These are phyloP conservation scores for Drosophila tsacasi DNA, from an alignment of 1,140 invertebrate genomes.

Conservation along the genomic window DNA sequence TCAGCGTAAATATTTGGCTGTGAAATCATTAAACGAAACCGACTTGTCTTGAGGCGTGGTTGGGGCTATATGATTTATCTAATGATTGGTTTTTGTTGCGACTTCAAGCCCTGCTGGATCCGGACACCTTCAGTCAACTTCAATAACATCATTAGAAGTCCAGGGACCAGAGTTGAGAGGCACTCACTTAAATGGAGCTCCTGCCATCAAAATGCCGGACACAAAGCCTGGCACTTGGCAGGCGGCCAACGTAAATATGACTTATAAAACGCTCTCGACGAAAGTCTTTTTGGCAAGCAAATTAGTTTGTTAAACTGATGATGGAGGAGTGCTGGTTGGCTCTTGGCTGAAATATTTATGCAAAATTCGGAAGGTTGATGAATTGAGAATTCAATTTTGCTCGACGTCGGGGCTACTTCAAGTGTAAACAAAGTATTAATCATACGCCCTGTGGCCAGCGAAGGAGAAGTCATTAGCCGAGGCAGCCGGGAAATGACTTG, in stretches of 20 bases:
- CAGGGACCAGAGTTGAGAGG: background rate
- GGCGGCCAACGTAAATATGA: conserved; percentile 47
- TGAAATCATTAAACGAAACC: conserved; percentile 18
- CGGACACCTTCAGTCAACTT: conserved; percentile 35
- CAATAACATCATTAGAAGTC: conserved; percentile 41
- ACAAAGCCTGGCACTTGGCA: conserved; percentile 42
- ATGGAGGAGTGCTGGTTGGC: conserved; percentile 24
- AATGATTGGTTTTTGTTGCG: conserved; percentile 24
- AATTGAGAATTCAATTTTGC: conserved; percentile 43
- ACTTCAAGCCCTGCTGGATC: conserved; percentile 12
- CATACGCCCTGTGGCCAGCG: conserved; percentile 34
- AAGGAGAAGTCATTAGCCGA: conserved; percentile 31
- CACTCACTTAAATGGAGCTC: conserved; percentile 46
- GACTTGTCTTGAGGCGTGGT: background rate
- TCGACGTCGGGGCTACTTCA: conserved; percentile 33
- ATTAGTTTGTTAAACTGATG: conserved; percentile 53
- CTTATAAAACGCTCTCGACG: conserved; percentile 39
- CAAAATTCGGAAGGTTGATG: conserved; percentile 29
- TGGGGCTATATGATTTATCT: conserved; percentile 37
- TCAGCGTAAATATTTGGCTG: conserved; percentile 44
- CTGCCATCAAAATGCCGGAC: conserved; percentile 35
- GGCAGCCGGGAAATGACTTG: conserved; percentile 35
- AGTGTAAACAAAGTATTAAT: conserved; percentile 51
- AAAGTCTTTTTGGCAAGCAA: conserved; percentile 49
- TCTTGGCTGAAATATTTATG: conserved; percentile 38